Base-by-base conservation (phyloP, 2,888 invertebrate species). In the Eupithecia subfuscata region DNA sequence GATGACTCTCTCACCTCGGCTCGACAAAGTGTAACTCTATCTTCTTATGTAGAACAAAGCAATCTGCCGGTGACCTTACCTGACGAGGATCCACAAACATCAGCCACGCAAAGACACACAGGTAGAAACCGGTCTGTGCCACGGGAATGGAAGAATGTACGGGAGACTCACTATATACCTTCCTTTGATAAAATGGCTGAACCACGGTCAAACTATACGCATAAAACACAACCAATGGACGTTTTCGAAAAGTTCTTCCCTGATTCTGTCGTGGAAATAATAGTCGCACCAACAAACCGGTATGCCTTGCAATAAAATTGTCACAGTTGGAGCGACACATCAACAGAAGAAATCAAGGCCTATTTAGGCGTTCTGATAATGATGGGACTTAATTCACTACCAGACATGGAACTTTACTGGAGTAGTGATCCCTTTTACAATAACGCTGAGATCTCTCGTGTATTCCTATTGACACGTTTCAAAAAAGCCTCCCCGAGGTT, bases 331-430 rank as follows among this genome's bases (percentile, higher is more conserved):
- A 45, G 45, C 45, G 45, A 45, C 65, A 34, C 16, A 65, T 65
- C 71, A 48, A 45, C 34, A 48, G 68, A 71, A 72, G 79, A 78
- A 63, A 79, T 79, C n/a, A 80, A 75, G 65, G 78, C 80, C 60
- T 80, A 78, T 75, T 70, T 80, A 65, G 80, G 74, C 56, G 67
- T 78, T 16, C 60, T 78, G 52, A 81, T 76, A 45, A 43, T 77
- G 48, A 79, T 81, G 43, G 43, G 43, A 43, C 60, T 78, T 56
- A 78, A 75, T 70, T 77, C 75, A 48, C 73, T 77, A 30, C 77
- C 79, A n/a, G 79, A 79, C 65, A 76, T 76, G 75, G 78, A 79
- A 75, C 74, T 78, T 18, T 77, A 76, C 65, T 77, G 79, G 80
- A 78, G 79, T 71, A 73, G 73, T 71, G 75, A 75, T 75, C 48